Conservation (phyloP, 92 coral and sea anemone genomes). For the Heliopora coerulea region DNA sequence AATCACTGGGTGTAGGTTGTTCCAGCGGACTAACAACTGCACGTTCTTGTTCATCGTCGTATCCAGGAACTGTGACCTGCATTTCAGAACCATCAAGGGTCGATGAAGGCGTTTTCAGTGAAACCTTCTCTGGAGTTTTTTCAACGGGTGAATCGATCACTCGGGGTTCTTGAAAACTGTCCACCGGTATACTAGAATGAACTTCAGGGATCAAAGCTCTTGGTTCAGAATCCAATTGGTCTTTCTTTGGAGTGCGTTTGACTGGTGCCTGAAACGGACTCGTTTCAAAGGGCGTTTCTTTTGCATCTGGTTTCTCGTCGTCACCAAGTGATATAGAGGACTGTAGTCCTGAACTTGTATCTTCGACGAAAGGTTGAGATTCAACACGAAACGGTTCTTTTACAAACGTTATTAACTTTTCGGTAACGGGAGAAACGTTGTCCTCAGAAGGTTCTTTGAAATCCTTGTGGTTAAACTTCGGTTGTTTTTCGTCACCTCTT, state of each 20-base stretch:
- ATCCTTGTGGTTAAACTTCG: conserved; percentile 25
- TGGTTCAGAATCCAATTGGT: neutral
- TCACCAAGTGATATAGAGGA: neutral
- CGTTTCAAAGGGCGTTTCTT: neutral
- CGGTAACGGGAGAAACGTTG: neutral
- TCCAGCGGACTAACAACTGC: too few species aligned
- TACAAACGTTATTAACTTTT: neutral
- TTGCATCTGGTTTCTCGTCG: neutral
- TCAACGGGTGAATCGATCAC: neutral
- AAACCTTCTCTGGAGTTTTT: neutral
- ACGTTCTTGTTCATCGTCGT: neutral
- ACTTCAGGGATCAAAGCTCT: conserved; percentile 16
- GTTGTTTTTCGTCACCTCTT: conserved; percentile 1
- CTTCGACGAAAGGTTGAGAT: conserved; percentile 8
- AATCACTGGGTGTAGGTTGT: neutral
- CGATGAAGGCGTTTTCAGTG: neutral
- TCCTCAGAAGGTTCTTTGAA: neutral
- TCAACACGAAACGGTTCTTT: neutral
- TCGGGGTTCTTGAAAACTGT: neutral
- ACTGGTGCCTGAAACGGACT: conserved; percentile 7
- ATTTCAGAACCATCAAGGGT: conserved; percentile 10
- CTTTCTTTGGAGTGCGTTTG: conserved; percentile 11
- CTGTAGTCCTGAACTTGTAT: neutral
- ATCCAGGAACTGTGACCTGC: neutral
- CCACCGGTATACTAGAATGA: conserved; percentile 13